phyloP scores from a whole-genome alignment of 2,888 invertebrate species.

The Stenchaetothrips biformis region DNA sequence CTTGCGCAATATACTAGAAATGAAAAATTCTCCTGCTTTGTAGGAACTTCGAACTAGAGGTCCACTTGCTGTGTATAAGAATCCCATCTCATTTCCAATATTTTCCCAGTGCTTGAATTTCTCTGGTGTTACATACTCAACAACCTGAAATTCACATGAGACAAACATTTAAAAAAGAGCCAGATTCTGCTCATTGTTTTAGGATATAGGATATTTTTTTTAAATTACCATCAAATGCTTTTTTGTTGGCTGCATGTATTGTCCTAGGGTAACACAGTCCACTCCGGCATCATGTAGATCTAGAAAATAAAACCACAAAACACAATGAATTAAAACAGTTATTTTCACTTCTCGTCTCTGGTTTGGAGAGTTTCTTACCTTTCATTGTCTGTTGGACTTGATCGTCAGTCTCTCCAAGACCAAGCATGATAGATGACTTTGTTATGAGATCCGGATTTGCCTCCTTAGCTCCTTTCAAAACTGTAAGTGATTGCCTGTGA shows the following conservation, averaged over 20 bases:
- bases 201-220: constrained; percentile 28
- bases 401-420: constrained; percentile 83
- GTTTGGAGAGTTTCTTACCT: constrained; percentile 47
- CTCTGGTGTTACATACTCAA: constrained; percentile 93
- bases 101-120: constrained; percentile 85
- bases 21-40: constrained; percentile 94
- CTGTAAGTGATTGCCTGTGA: constrained; percentile 73
- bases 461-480: constrained; percentile 75
- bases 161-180: constrained; percentile 28
- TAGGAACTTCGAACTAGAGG: constrained; percentile 96
- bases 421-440: constrained; percentile 97
- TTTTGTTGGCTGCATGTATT: constrained; percentile 99
- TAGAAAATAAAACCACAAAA: constrained; percentile 40
- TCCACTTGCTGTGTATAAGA: constrained; percentile 95
- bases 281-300: constrained; percentile 79
- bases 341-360: constrained; percentile 27
- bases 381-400: constrained; percentile 81
- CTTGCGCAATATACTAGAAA: constrained; percentile 68
- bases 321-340: constrained; percentile 26
- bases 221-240: constrained; percentile 70
- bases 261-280: constrained; percentile 94
- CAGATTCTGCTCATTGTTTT: neutral
- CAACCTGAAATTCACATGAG: constrained; percentile 51
- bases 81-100: constrained; percentile 78
- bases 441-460: constrained; percentile 79